These are phyloP conservation scores for Drosophila serrata DNA, from an alignment of 1,140 invertebrate species.

Conservation along the genomic window DNA sequence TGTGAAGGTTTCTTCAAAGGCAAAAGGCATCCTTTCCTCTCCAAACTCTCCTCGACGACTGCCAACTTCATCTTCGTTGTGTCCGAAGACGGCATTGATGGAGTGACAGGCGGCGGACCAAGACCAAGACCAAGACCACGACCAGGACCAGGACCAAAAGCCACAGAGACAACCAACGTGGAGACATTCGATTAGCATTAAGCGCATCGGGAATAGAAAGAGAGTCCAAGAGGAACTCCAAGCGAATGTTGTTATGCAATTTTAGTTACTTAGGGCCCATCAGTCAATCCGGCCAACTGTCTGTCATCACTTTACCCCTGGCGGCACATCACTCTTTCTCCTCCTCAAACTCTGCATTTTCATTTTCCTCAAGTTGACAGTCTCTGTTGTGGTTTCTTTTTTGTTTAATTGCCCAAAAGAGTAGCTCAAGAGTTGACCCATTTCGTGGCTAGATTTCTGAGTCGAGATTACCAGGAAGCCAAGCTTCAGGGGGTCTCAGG, in stretches of 20 bases:
- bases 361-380: slow-evolving; percentile 18
- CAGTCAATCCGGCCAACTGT: slow-evolving; percentile 76
- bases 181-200: slow-evolving; percentile 77
- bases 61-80: slow-evolving; percentile 75
- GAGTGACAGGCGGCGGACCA: slow-evolving; percentile 22
- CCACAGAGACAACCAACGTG: not conserved
- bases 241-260: slow-evolving; percentile 76
- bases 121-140: slow-evolving; percentile 4
- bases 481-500: not conserved
- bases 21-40: not conserved
- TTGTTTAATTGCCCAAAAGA: slow-evolving; percentile 43
- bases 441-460: slow-evolving; percentile 14
- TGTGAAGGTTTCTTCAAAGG: slow-evolving; percentile 19
- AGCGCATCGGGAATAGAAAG: slow-evolving; percentile 36
- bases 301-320: slow-evolving; percentile 64
- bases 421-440: slow-evolving; percentile 15
- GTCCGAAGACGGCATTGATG: slow-evolving; percentile 38
- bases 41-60: slow-evolving; percentile 16
- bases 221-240: not conserved
- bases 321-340: not conserved
- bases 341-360: too few species aligned
- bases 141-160: slow-evolving; percentile 4
- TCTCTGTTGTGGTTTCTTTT: not conserved
- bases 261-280: slow-evolving; percentile 80
- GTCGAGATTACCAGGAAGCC: slow-evolving; percentile 22